phyloP scores from a whole-genome alignment of 2,113 vertebrate genomes.

The Eptesicus fuscus region DNA sequence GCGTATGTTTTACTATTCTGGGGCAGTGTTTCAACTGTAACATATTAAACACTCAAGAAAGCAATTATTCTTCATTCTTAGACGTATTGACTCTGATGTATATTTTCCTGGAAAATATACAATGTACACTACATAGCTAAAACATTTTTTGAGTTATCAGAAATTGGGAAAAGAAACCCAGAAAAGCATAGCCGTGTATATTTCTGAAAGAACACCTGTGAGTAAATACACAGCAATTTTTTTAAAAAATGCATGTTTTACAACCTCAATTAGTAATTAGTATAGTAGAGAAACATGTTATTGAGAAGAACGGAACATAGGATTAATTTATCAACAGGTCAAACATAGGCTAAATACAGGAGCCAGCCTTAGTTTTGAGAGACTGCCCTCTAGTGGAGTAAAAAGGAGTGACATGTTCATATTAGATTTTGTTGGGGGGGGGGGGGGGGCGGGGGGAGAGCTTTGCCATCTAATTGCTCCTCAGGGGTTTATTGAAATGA shows the following conservation, averaged over 20 bases:
- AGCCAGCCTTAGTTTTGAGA: slow-evolving; percentile 69
- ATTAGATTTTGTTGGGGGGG: slow-evolving; percentile 36
- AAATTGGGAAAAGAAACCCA: slow-evolving; percentile 17
- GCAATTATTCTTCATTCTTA: not conserved
- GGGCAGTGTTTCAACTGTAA: not conserved
- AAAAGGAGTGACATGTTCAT: slow-evolving; percentile 67
- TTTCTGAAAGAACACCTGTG: not conserved
- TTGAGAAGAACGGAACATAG: slow-evolving; percentile 10
- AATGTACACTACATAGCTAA: not conserved
- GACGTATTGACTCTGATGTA: not conserved
- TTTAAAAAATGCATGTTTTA: not conserved
- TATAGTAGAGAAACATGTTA: not conserved
- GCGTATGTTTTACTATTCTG: not conserved
- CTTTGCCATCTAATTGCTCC: not conserved
- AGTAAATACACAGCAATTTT: not conserved
- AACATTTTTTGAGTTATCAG: not conserved
- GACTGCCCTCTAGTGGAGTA: slow-evolving; percentile 84
- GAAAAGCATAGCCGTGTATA: not conserved
- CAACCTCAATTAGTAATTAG: not conserved
- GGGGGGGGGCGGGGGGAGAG: not conserved
- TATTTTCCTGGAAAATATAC: not conserved
- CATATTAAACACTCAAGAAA: not conserved
- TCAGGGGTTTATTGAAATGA: slow-evolving; percentile 7
- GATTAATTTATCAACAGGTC: slow-evolving; percentile 77
- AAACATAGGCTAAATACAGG: slow-evolving; percentile 29